Conservation (phyloP, 2,888 invertebrate genomes). For the Dryobota labecula region DNA sequence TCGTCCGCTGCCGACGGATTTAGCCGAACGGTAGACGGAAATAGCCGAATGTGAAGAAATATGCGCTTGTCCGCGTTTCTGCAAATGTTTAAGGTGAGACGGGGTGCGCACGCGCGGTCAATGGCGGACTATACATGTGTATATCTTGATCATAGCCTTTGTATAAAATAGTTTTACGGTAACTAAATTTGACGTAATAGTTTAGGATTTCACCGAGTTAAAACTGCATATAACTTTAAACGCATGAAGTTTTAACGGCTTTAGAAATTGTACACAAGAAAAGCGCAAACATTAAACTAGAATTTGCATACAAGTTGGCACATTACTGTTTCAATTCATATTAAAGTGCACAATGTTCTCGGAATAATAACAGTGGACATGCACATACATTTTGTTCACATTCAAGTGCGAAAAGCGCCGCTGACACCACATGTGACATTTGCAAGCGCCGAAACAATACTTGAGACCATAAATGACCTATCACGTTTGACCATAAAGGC, state of each 20-base stretch:
- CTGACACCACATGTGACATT: conserved; percentile 31
- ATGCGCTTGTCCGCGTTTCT: conserved; percentile 82
- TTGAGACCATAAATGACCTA: conserved; percentile 48
- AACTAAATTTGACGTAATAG: conserved; percentile 41
- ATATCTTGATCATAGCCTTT: conserved; percentile 13
- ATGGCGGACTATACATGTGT: conserved; percentile 71
- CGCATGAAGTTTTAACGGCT: conserved; percentile 2
- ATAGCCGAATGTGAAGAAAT: conserved; percentile 87
- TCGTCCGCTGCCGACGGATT: conserved; percentile 87
- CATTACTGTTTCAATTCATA: conserved; percentile 20
- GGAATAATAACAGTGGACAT: conserved; percentile 23
- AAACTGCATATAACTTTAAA: conserved; percentile 16
- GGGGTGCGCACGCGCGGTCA: conserved; percentile 72
- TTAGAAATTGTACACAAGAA: background rate
- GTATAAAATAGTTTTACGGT: conserved; percentile 55
- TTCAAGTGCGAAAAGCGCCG: conserved; percentile 26
- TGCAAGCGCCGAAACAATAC: conserved; percentile 45
- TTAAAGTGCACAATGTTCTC: conserved; percentile 18
- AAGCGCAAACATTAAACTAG: conserved; percentile 8
- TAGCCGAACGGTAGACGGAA: conserved; percentile 86
- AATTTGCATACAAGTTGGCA: conserved; percentile 24
- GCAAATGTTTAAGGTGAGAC: conserved; percentile 76
- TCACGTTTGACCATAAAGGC: conserved; percentile 57
- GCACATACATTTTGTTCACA: conserved; percentile 23
- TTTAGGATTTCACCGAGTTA: conserved; percentile 20